These are phyloP conservation scores for Xyliphius kryptos DNA, from an alignment of 2,113 vertebrate genomes.

Conservation along the genomic window DNA sequence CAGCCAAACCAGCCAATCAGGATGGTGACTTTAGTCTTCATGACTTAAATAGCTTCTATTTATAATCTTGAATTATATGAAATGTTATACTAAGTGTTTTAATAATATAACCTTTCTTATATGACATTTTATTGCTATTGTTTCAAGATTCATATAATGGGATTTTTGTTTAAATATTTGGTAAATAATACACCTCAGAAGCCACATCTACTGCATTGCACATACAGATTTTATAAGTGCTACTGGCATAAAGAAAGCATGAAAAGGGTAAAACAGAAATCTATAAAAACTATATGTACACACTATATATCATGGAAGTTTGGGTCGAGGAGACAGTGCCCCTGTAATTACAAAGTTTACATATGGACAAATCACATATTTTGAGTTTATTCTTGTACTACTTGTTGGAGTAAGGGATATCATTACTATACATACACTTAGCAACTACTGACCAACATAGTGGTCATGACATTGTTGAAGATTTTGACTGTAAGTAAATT, in stretches of 20 bases:
- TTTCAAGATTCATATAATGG: too few relatives aligned
- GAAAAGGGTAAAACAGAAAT: not conserved
- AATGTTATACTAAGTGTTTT: too few relatives aligned
- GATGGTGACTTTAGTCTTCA: not conserved
- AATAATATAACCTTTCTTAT: too few relatives aligned
- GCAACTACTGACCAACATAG: too few relatives aligned
- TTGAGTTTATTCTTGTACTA: not conserved
- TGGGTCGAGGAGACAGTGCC: not conserved
- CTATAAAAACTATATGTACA: not conserved
- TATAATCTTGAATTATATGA: too few relatives aligned
- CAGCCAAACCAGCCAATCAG: slow-evolving; percentile 28
- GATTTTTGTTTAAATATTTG: too few relatives aligned
- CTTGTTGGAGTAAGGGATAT: not conserved
- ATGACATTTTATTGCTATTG: too few relatives aligned
- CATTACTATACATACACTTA: not conserved
- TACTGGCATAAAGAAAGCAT: not conserved
- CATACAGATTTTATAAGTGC: not conserved
- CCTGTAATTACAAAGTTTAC: not conserved
- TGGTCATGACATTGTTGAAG: too few relatives aligned
- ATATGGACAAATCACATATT: not conserved
- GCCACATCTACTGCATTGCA: too few relatives aligned
- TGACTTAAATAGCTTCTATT: not conserved
- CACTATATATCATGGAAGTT: not conserved
- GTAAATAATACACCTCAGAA: too few relatives aligned
- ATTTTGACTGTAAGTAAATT: too few relatives aligned